Percentiles rank a stretch among this genome's conserved stretches.
Conservation (phyloP, 1,140 invertebrate species). For the Drosophila bocki region DNA sequence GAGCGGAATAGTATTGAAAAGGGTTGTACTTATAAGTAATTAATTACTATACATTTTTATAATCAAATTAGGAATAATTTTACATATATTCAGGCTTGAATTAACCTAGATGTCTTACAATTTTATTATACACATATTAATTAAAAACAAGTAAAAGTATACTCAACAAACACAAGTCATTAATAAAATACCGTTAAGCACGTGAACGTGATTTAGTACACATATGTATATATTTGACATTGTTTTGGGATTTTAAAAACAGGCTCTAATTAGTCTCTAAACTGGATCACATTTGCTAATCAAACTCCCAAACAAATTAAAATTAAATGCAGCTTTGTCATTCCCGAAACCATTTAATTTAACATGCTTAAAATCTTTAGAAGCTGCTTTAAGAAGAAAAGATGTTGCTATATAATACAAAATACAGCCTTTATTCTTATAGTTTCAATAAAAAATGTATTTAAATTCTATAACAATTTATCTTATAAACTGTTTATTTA, state of each 20-base stretch:
- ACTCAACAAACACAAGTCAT: background rate
- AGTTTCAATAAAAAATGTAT: background rate
- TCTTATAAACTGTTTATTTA: too few relatives aligned
- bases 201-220: conserved; percentile 1
- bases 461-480: background rate
- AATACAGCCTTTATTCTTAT: background rate
- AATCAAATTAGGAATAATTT: background rate
- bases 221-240: background rate
- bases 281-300: conserved; percentile 7
- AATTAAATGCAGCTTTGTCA: background rate
- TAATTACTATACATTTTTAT: too few relatives aligned
- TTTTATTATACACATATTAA: background rate
- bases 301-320: background rate
- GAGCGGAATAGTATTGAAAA: conserved; percentile 11
- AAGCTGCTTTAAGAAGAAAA: background rate
- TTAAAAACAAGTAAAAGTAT: background rate
- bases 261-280: conserved; percentile 13
- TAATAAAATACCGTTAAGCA: background rate
- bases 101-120: background rate
- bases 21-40: too few relatives aligned
- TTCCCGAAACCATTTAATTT: background rate
- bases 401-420: background rate
- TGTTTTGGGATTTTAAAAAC: conserved; percentile 1
- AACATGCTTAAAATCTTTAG: background rate
- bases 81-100: background rate